Base-by-base conservation (phyloP, 2,888 invertebrate species). In the Callosobruchus maculatus region DNA sequence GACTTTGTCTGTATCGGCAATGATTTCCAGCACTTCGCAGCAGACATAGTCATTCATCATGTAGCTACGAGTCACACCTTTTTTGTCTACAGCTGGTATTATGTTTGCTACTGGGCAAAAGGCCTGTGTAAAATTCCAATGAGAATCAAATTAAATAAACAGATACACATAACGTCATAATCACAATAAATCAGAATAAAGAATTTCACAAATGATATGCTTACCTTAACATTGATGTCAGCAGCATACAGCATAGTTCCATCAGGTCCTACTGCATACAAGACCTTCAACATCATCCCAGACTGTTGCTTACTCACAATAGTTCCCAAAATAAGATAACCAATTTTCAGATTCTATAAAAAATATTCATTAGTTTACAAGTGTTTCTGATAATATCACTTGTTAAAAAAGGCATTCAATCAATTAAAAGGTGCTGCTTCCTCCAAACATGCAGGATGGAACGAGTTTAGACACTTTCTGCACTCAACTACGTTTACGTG, bases 21-120 rank as follows among this genome's bases (percentile, higher is more conserved):
- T 94, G 78, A 95, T 93, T 90, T 95, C 95, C 83, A 95, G 90
- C 72, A 96, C 93, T 90, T 95, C 95, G 87, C 95, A 95, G 90
- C 95, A 94, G 75, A 96, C 93, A 82, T 93, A 92, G 89, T 96
- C 95, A 89, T 94, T 94, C 88, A 92, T 91, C 88, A 93, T 91
- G 90, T 93, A 95, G 88, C 90, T 90, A 86, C 94, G 92, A 86
- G 92, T 91, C 77, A 93, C 90, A 86, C 92, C 93, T 84, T 91
- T 91, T 90, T 94, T 94, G 90, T 95, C 95, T 85, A 93, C 90
- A 70, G 94, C 94, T 76, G 93, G 93, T 88, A 93, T 92, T 88
- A 92, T 91, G 88, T 92, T 92, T 81, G 91, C 89, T 76, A 91
- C 90, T 70, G 92, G 92, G 88, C 92, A 90, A 86, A 92, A 92